Base-by-base conservation (phyloP, 2,888 invertebrate species). In the Agrochola litura region DNA sequence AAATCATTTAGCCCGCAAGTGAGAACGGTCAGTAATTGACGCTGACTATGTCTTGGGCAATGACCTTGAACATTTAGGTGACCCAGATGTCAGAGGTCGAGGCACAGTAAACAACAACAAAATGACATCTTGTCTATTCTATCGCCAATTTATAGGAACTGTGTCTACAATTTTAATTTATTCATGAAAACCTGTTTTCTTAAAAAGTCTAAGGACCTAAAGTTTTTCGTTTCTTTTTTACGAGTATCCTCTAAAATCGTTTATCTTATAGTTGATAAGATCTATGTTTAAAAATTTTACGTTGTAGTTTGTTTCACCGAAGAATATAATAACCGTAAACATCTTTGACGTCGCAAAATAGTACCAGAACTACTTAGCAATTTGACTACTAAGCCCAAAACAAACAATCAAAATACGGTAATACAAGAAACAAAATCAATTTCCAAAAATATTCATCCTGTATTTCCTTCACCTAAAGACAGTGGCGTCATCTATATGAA, bases 41-140 rank as follows among this genome's bases (percentile, higher is more conserved):
- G 43, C 60, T 70, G 66, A 60, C 25, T 25, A 65, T 41, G 64
- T 56, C 54, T 52, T 19, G 49, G 22, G 25, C 58, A 16, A 61
- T 71, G 63, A 79, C 76, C 73, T 84, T 84, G 37, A 68, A 58
- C 41, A 83, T 69, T 72, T 73, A 81, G 77, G 81, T 87, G 76
- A 83, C 86, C 79, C 60, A 81, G 63, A 73, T 83, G 43, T 49
- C 19, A 73, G 76, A 82, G 63, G 68, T 73, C 54, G 65, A 58
- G 73, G 58, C 41, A 77, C 22, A 73, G 75, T 74, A 73, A 84
- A 81, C 76, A 85, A 87, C 64, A 80, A 81, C 77, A 79, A 83
- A 77, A 76, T 72, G 67, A 64, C 71, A 76, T 61, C 65, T 74
- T 74, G 49, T 61, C 71, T 68, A 68, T 76, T 73, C 61, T 65